Conservation (phyloP, 2,888 invertebrate genomes). For the Polyploca ridens region DNA sequence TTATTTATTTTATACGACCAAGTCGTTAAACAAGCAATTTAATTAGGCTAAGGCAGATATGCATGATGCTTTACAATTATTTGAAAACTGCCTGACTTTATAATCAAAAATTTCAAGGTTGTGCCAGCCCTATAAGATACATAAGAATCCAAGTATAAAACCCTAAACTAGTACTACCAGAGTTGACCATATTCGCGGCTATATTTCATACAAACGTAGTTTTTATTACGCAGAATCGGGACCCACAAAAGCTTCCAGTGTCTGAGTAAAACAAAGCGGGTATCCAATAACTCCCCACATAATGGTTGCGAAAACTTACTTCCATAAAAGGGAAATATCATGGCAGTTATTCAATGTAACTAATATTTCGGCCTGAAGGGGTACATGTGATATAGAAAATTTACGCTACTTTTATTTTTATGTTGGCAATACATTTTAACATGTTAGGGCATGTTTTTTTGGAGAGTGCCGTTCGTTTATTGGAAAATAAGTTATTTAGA, state of each 20-base stretch:
- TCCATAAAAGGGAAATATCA: conserved; percentile 33
- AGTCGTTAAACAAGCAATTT: no score
- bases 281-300: conserved; percentile 53
- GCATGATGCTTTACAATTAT: no score
- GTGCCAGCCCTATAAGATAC: no score
- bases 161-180: neutral
- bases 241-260: conserved; percentile 26
- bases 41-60: no score
- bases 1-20: no score
- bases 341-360: conserved; percentile 47
- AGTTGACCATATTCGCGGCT: neutral
- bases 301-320: conserved; percentile 48
- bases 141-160: neutral
- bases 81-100: no score
- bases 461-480: neutral
- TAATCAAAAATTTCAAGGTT: neutral
- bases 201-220: conserved; percentile 13
- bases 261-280: conserved; percentile 49
- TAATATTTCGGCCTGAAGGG: conserved; percentile 30
- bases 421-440: neutral
- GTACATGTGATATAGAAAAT: conserved; percentile 29
- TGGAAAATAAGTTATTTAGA: neutral
- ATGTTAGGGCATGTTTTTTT: neutral
- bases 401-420: neutral
- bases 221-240: conserved; percentile 16